These are phyloP conservation scores for Phalacrocorax aristotelis DNA, from an alignment of 2,113 vertebrate species.

Conservation along the genomic window DNA sequence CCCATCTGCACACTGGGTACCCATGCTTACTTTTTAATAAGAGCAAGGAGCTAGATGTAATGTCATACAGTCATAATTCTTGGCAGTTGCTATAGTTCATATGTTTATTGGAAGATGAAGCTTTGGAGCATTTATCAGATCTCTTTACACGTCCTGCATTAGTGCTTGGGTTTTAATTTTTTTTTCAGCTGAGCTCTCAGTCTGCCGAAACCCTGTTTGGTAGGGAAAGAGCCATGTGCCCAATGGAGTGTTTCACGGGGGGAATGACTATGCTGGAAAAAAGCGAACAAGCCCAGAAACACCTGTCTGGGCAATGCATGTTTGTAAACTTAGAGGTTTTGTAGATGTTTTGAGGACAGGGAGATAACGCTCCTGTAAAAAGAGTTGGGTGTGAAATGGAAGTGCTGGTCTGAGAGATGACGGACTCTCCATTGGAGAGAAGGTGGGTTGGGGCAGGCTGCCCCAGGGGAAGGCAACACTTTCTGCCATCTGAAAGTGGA, in stretches of 20 bases:
- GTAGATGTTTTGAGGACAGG: background rate
- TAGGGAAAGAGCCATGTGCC: background rate
- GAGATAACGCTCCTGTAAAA: background rate
- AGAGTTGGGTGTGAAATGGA: background rate
- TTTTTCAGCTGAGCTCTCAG: conserved; percentile 3
- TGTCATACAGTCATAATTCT: conserved; percentile 55
- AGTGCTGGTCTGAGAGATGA: background rate
- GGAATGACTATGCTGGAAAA: background rate
- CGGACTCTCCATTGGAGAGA: background rate
- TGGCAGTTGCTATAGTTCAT: conserved; percentile 48
- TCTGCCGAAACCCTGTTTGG: background rate
- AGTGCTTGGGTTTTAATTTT: background rate
- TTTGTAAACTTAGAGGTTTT: background rate
- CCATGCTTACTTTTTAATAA: background rate
- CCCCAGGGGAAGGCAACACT: background rate
- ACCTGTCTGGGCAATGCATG: background rate
- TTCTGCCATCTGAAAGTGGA: background rate
- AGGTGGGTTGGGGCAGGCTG: background rate
- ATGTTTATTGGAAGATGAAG: conserved; percentile 57
- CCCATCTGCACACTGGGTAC: conserved; percentile 38
- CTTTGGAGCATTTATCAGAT: conserved; percentile 62
- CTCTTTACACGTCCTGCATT: conserved; percentile 48
- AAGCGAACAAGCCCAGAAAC: background rate
- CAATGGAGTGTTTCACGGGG: background rate
- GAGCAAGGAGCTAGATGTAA: conserved; percentile 44